Evolutionary conservation across 1,140 invertebrate genomes (phyloP), one percentile per base, ranked within the genome.

Genomic region (Ridgeia piscesae): DNA sequence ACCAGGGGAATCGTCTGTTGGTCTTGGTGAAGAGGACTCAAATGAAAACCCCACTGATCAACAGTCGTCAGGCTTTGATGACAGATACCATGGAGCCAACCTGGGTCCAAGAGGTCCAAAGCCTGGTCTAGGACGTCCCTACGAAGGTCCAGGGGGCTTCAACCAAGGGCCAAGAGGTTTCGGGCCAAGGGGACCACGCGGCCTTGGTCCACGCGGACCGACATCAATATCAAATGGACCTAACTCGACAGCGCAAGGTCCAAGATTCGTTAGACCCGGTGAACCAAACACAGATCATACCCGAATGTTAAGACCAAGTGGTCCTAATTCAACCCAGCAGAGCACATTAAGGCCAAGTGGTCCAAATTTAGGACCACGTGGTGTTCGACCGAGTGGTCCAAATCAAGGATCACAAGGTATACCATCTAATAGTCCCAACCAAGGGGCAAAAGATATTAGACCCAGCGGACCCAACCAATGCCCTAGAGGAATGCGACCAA

Each of bases 41-140:
- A 21, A 21, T 77, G 11, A 77, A 77, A 21, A 77, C 50, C 9
- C 21, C 50, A 77, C 35, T 89, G 50, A 50, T 48, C 58, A 92
- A n/a, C 33, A 92, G 11, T 35, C 92, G 1, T 89, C 90, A 35
- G 90, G 58, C 34, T 89, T 35, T 89, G 48, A 58, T 35, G 50
- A 89, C 33, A 31, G 48, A 31, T 33, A 92, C 33, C 58, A 89
- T 91, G 89, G 33, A 34, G 34, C 88, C 33, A 88, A 34, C 91
- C 50, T 89, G 34, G 89, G 58, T 27, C 4, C 34, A 8, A 77
- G 58, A 31, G 58, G 58, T 21, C 58, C 58, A 77, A 8, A 21
- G 58, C 58, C 58, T 77, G 27, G 58, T 77, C 58, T 27, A 77
- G 58, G 58, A 2, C 17, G 58, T 77, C 58, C 58, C 27, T 77